Conservation (phyloP, 30 jellyfish, hydroid and myxozoan species). For the Hydractinia echinata region DNA sequence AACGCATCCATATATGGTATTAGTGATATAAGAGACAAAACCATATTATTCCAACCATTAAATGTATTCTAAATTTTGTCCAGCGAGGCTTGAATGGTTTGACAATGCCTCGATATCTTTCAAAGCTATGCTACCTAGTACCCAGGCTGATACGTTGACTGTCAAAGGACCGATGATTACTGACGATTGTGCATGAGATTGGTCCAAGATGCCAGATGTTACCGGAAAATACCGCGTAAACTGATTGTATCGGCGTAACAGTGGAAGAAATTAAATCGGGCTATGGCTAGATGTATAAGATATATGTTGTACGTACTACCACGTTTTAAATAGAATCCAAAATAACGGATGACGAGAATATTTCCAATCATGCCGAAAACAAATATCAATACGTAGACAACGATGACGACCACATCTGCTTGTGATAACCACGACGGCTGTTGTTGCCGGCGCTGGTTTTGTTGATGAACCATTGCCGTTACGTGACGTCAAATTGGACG, state of each 20-base stretch:
- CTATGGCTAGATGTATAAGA: background rate
- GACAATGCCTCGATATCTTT: background rate
- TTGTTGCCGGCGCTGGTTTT: background rate
- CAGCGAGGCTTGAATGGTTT: conserved; percentile 12
- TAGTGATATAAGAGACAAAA: background rate
- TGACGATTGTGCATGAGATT: background rate
- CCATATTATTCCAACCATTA: conserved; percentile 10
- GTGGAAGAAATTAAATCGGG: background rate
- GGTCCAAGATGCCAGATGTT: conserved; percentile 4
- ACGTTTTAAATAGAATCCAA: background rate
- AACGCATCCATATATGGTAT: conserved; percentile 2
- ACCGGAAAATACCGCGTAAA: background rate
- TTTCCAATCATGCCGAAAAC: background rate
- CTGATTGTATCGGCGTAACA: background rate
- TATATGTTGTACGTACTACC: background rate
- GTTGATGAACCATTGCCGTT: too few relatives aligned
- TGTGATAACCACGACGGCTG: background rate
- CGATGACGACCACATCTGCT: background rate
- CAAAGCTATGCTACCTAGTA: conserved; percentile 13
- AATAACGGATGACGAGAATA: background rate
- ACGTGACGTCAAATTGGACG: too few relatives aligned
- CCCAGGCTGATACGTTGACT: conserved; percentile 16
- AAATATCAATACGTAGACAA: background rate
- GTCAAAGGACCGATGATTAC: background rate
- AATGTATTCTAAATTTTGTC: conserved; percentile 6